Conservation (phyloP, 2,113 vertebrate species). For the Haemorhous mexicanus region DNA sequence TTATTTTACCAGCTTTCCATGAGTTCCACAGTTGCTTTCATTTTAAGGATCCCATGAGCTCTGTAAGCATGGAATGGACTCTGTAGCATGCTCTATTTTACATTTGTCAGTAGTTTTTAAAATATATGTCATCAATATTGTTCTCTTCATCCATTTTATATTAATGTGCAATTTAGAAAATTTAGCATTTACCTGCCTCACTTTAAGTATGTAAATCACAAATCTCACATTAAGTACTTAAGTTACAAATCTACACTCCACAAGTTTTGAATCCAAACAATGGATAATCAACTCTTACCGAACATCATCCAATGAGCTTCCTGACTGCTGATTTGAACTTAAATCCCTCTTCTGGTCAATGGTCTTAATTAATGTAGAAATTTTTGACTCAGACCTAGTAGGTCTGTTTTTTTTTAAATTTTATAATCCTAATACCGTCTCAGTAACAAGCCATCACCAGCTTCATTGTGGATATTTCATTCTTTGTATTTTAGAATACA, state of each 20-base stretch:
- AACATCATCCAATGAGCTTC: not conserved
- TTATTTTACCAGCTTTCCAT: not conserved
- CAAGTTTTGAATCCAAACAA: not conserved
- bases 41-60: not conserved
- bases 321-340: not conserved
- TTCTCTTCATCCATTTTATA: not conserved
- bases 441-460: not conserved
- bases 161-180: not conserved
- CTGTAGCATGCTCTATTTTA: not conserved
- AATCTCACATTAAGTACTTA: not conserved
- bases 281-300: not conserved
- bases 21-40: not conserved
- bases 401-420: not conserved
- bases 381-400: not conserved
- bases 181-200: not conserved
- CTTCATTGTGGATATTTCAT: not conserved
- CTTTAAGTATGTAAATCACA: not conserved
- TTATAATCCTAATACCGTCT: not conserved
- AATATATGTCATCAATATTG: not conserved
- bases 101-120: not conserved
- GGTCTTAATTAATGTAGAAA: not conserved
- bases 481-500: not conserved
- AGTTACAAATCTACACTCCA: not conserved
- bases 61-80: not conserved
- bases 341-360: not conserved